Evolutionary conservation across 37 sponge, comb jelly and placozoan genomes (phyloP).

Genomic region (Hexactinellida sp.): DNA sequence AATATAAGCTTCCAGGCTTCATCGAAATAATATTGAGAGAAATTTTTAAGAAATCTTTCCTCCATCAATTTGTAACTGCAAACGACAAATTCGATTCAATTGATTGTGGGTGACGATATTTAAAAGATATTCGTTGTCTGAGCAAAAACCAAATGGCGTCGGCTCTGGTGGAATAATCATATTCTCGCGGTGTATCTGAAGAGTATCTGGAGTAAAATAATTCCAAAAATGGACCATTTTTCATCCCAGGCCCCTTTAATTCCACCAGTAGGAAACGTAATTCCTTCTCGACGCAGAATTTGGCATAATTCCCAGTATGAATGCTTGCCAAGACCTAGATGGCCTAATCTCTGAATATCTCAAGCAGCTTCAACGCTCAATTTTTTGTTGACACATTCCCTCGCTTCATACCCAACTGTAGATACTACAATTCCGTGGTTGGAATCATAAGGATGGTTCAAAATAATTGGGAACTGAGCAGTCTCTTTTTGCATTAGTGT

Average conservation of each 20-base stretch:
- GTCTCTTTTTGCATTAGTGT: background rate
- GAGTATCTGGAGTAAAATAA: constrained; percentile 1
- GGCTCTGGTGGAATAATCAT: constrained; percentile 1
- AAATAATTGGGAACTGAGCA: background rate
- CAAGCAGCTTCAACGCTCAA: constrained; percentile 13
- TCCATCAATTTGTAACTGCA: background rate
- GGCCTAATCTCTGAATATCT: constrained; percentile 13
- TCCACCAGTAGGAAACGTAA: constrained; percentile 13
- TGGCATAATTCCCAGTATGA: background rate
- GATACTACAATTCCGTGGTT: background rate
- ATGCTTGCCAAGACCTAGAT: constrained; percentile 10
- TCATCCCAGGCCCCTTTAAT: constrained; percentile 12
- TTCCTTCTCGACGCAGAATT: background rate
- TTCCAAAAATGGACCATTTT: background rate
- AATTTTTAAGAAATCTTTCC: constrained; percentile 14
- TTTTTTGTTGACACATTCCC: background rate
- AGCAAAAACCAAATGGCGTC: constrained; percentile 7
- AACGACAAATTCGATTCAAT: background rate
- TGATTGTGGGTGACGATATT: background rate
- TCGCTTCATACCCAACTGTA: background rate
- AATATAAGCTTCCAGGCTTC: constrained; percentile 9
- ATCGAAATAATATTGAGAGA: background rate
- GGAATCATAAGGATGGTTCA: constrained; percentile 13
- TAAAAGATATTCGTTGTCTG: background rate
- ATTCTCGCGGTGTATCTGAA: background rate